Base-by-base conservation (phyloP, 2,888 invertebrate species). In the Hyposoter didymator region DNA sequence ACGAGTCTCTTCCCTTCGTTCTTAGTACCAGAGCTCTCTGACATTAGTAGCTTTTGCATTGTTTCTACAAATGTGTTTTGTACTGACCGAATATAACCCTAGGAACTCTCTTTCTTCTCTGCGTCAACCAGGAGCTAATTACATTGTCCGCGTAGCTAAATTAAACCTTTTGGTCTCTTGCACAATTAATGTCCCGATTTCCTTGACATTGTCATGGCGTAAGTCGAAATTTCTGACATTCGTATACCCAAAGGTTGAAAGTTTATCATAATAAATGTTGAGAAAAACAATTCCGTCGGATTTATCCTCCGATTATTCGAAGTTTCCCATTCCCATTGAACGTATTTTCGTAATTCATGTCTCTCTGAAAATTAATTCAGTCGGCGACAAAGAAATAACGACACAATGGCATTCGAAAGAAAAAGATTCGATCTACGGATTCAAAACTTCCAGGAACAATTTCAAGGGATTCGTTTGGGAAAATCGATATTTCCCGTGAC, bases 1-100 rank as follows among this genome's bases (percentile, higher is more conserved):
- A n/a, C 49, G 52, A 72, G 72, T 28, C 32, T 49, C 28, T 28
- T 28, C 32, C 49, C 19, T 67, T 45, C 67, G 22, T 39, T 67
- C 45, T 45, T n/a, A 19, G 28, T 28, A 28, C 59, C 59, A 66
- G 39, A 39, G 8, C 19, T n/a, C 19, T 43, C 67, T 67, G 19
- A 67, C 43, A 67, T 67, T n/a, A 39, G 64, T 66, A 66, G n/a
- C 32, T 66, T 35, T n/a, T 10, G 14, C 39, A 39, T 66, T 66
- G 64, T 39, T 66, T 28, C 59, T 28, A 14, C 28, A 28, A 59
- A 59, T 59, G 12, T 59, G 10, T 59, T 28, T 28, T 28, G 1
- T 5, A 28, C 28, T 59, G 59, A 59, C 59, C 55, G 8, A 55
- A 55, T 55, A 55, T 10, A 28, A 12, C 55, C 12, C 3, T 22